Evolutionary conservation across 35 echinoderm and acorn worm genomes (phyloP).

Genomic region (Acanthaster planci): DNA sequence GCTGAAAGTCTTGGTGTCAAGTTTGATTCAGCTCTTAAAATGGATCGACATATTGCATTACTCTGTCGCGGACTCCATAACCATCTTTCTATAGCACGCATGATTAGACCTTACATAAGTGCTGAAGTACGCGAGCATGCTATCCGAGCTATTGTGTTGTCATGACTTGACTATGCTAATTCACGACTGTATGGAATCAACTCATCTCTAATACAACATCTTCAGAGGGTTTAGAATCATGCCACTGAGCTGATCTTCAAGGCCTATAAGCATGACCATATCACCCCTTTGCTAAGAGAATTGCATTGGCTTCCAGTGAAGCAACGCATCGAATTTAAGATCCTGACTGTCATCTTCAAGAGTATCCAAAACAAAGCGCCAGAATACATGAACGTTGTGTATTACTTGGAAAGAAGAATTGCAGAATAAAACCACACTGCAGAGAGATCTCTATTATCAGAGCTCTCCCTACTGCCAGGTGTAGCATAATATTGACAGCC

Average conservation of each 20-base stretch:
- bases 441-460: too few species aligned
- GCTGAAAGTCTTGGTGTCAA: slow-evolving; percentile 26
- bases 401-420: too few species aligned
- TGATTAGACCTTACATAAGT: too few species aligned
- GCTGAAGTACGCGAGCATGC: too few species aligned
- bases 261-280: slow-evolving; percentile 23
- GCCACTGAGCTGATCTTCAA: slow-evolving; percentile 42
- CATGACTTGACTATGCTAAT: slow-evolving; percentile 24
- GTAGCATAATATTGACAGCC: too few species aligned
- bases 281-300: slow-evolving; percentile 31
- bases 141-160: too few species aligned
- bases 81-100: too few species aligned
- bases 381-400: too few species aligned
- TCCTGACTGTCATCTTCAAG: too few species aligned
- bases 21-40: slow-evolving; percentile 14
- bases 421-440: too few species aligned
- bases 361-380: too few species aligned
- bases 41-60: slow-evolving; percentile 18
- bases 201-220: slow-evolving; percentile 28
- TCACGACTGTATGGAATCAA: slow-evolving; percentile 20
- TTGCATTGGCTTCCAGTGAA: slow-evolving; percentile 56
- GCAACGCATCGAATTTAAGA: slow-evolving; percentile 35
- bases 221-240: slow-evolving; percentile 46
- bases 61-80: slow-evolving; percentile 3
- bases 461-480: too few species aligned